These are phyloP conservation scores for Lepus americanus DNA, from an alignment of 2,113 vertebrate species.

Conservation along the genomic window DNA sequence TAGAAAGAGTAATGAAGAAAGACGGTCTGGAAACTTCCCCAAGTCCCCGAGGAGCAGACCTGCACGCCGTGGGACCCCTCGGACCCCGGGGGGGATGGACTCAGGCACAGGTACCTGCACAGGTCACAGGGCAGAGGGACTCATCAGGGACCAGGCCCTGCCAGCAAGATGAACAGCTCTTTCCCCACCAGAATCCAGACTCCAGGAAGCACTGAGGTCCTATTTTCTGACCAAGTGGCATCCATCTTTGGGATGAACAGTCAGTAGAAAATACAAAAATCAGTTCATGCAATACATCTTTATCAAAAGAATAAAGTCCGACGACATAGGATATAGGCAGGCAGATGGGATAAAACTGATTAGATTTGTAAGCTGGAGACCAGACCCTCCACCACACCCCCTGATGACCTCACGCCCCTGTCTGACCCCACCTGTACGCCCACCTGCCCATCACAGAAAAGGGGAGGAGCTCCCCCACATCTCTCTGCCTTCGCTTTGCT, in stretches of 20 bases:
- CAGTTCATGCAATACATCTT: background rate
- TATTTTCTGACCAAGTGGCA: background rate
- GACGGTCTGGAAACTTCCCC: background rate
- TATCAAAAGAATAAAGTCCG: background rate
- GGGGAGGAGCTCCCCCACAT: too few species aligned
- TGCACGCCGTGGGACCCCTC: too few species aligned
- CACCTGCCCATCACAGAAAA: too few species aligned
- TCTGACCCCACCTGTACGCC: too few species aligned
- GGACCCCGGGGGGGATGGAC: too few species aligned
- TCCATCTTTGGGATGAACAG: background rate
- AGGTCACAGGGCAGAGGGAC: background rate
- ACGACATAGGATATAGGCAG: background rate
- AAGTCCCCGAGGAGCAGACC: background rate
- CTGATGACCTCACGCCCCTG: too few species aligned
- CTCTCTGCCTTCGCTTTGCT: too few species aligned
- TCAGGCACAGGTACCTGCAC: too few species aligned
- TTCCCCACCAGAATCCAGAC: background rate
- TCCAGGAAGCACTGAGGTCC: background rate
- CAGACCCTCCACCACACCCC: too few species aligned
- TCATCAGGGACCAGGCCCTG: background rate
- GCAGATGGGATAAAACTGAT: too few species aligned
- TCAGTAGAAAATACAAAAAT: background rate
- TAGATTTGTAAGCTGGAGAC: too few species aligned
- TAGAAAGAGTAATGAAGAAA: background rate
- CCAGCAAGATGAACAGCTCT: background rate